Base-by-base conservation (phyloP, 2,888 invertebrate genomes). In the Noctua pronuba region DNA sequence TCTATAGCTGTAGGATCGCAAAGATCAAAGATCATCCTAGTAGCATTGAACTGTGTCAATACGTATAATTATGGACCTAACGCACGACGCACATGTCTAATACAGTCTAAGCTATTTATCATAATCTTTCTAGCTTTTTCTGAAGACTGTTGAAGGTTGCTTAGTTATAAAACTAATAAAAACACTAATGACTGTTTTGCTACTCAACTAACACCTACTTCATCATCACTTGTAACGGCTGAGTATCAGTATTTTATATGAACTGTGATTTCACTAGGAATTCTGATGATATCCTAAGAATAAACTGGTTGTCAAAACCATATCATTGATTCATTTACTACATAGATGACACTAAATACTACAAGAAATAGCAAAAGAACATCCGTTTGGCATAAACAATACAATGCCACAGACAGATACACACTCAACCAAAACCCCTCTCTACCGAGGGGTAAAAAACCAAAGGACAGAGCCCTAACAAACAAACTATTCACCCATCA, bases 21-120 rank as follows among this genome's bases (percentile, higher is more conserved):
- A 8, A 84, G 77, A 85, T 85, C 77, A 85, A 85, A 84, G 77
- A 78, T 77, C 82, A 73, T n/a, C 13, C 60, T 73, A 55, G 49
- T 74, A 64, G 71, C 75, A 80, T 84, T 80, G 64, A 72, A 84
- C 75, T 84, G 38, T 68, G 74, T 83, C 60, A 72, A 70, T 69
- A 72, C 72, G 21, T 84, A 66, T 72, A 55, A 62, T 62, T 82
- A 66, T 62, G 11, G 41, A 46, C 18, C 49, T 21, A 68, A 66
- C 41, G 58, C 64, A 77, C 41, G 41, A 65, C 8, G 65, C n/a
- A 44, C 49, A 24, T 44, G 35, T 52, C 28, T 62, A 31, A 79
- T 58, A 67, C 65, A 71, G 58, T 60, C 55, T 55, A 58, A 62
- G 55, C 41, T 16, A 38, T 74, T 68, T 24, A 68, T 64, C 38